Conservation (phyloP, 2,113 vertebrate species). For the Microcebus tavaratra region DNA sequence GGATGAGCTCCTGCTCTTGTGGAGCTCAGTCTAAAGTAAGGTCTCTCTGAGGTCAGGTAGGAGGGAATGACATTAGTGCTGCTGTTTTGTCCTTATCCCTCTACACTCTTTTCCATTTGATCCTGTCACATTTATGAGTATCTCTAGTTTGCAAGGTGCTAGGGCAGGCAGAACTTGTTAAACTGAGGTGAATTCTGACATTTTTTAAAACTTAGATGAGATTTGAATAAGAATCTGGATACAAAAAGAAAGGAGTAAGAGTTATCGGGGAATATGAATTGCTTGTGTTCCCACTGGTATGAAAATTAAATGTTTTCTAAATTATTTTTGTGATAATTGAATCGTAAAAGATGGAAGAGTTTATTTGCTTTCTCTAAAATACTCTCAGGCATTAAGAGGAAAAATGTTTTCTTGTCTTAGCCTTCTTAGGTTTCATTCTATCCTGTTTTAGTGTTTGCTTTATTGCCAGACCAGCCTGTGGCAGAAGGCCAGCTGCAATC, state of each 20-base stretch:
- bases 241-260: not conserved
- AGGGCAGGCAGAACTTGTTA: not conserved
- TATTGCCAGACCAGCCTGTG: constrained; percentile 25
- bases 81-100: not conserved
- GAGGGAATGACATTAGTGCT: not conserved
- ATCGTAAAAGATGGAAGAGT: not conserved
- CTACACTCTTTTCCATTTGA: not conserved
- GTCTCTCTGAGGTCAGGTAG: not conserved
- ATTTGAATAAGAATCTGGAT: not conserved
- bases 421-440: not conserved
- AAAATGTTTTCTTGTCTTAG: not conserved
- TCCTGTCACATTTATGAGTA: not conserved
- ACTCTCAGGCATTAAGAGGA: not conserved
- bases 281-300: not conserved
- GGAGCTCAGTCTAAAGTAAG: not conserved
- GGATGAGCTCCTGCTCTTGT: not conserved
- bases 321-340: not conserved
- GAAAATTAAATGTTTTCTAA: not conserved
- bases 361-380: constrained; percentile 12
- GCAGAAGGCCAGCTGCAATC: constrained; percentile 16
- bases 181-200: not conserved
- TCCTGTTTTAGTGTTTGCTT: constrained; percentile 23
- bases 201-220: not conserved
- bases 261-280: not conserved
- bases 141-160: not conserved